Base-by-base conservation (phyloP, 2,888 invertebrate genomes). In the Oxyscelio sp. region DNA sequence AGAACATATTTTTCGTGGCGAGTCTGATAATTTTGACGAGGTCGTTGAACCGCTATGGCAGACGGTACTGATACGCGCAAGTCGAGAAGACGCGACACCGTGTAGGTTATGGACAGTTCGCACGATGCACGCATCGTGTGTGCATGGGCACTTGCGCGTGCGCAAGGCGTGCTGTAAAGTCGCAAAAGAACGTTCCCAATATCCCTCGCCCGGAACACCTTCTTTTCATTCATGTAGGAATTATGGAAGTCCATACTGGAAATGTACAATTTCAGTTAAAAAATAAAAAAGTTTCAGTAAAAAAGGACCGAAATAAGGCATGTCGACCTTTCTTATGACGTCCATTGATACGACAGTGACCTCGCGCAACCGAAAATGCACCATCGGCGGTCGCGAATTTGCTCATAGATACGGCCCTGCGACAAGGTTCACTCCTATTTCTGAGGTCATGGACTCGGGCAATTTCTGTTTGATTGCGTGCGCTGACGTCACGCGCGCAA, bases 391-490 rank as follows among this genome's bases (percentile, higher is more conserved):
- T 63, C 27, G 15, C 24, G 15, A 8, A 61, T 21, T 24, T 38
- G 17, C 24, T 9, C 27, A 15, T 52, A 52, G 66, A 9, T 66
- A 68, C 68, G 56, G 54, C 56, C 58, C 81, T 66, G 68, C 75
- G 54, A 19, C 63, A 75, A 75, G 75, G 81, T 81, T 75, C 75
- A 74, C 81, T 70, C 70, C 70, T 52, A 63, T 61, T 75, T 75
- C 70, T 58, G 75, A 77, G 82, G 70, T 82, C 82, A 82, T 77
- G 75, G 75, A 75, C 75, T 75, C 59, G 54, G 21, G 43, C 22
- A 34, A 54, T 56, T 74, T 65, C 63, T 38, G 40, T 58, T 31
- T 38, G 63, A 66, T 75, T 65, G 48, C 65, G 56, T 21, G 40
- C 24, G 19, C 24, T 50, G 74, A 74, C 74, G 56, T 65, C 63